Evolutionary conservation across 2,797 vertebrate species (phyloP).

Genomic region (Ctenopoma multispine): DNA sequence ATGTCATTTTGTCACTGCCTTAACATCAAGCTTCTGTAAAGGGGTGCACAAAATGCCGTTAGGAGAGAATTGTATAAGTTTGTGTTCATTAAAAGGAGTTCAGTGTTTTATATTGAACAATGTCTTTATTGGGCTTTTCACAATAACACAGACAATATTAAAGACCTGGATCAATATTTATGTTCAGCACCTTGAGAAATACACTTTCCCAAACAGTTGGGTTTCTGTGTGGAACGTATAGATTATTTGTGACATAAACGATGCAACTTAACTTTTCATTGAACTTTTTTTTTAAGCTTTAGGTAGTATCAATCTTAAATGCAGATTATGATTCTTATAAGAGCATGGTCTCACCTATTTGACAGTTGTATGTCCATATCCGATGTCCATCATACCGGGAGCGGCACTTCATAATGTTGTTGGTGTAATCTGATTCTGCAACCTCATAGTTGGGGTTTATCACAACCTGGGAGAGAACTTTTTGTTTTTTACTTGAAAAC

Average conservation of each 20-base stretch:
- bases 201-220: too few relatives aligned
- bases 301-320: not conserved
- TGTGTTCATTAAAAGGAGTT: constrained; percentile 20
- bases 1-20: not conserved
- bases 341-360: constrained; percentile 86
- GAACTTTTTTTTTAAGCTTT: not conserved
- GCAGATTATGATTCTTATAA: not conserved
- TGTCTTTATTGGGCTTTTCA: too few relatives aligned
- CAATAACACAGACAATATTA: too few relatives aligned
- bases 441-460: constrained; percentile 97
- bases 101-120: too few relatives aligned
- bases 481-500: too few relatives aligned
- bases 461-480: constrained; percentile 85
- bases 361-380: constrained; percentile 96
- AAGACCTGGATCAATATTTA: too few relatives aligned
- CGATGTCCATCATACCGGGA: constrained; percentile 91
- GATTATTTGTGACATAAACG: too few relatives aligned
- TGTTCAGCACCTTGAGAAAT: too few relatives aligned
- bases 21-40: not conserved
- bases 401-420: constrained; percentile 95
- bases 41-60: not conserved
- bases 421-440: constrained; percentile 93
- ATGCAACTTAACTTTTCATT: not conserved
- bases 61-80: constrained; percentile 1
- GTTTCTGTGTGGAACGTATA: too few relatives aligned